A percentile compares a stretch with the other conserved stretches of the same genome.
Conservation (phyloP, 2,797 vertebrate genomes). For the Lagodon rhomboides region DNA sequence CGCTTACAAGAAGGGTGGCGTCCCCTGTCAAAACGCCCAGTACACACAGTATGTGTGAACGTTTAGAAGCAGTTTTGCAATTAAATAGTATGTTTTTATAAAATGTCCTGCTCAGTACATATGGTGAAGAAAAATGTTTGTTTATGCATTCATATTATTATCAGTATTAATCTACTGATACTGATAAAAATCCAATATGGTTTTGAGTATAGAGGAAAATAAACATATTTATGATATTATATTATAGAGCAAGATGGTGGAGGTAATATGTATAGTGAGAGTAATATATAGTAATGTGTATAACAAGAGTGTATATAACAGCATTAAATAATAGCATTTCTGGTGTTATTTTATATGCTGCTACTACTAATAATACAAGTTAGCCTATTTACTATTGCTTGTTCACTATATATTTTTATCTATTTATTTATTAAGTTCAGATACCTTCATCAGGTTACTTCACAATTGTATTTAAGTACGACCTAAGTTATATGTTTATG, state of each 20-base stretch:
- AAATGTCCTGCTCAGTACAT: neutral
- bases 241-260: neutral
- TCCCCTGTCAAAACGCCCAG: too few relatives aligned
- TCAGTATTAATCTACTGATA: neutral
- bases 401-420: neutral
- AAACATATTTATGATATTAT: neutral
- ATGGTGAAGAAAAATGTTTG: neutral
- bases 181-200: neutral
- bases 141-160: neutral
- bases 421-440: neutral
- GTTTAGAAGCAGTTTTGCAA: too few relatives aligned
- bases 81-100: neutral
- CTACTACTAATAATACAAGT: conserved; percentile 1
- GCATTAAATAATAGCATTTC: neutral
- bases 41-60: too few relatives aligned
- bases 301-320: neutral
- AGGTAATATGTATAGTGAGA: neutral
- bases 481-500: too few relatives aligned
- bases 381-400: neutral
- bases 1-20: too few relatives aligned
- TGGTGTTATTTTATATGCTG: neutral
- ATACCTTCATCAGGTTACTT: neutral
- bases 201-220: neutral
- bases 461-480: too few relatives aligned
- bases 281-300: neutral